phyloP scores from a whole-genome alignment of 1,140 invertebrate species.

The Nymphalis io region DNA sequence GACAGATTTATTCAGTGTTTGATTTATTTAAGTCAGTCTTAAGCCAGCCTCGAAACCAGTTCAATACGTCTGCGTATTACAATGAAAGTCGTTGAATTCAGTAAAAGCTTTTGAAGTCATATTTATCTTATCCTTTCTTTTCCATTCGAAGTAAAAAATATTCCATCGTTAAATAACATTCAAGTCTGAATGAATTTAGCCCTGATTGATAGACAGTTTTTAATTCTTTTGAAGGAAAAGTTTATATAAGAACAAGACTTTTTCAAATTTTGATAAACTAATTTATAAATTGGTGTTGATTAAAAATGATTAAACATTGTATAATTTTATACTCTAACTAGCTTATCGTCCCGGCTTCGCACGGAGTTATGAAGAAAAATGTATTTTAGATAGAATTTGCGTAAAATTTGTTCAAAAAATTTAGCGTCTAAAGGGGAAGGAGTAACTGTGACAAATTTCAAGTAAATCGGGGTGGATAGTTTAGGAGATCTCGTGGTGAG shows the following conservation, averaged over 20 bases:
- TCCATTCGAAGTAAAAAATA: conserved; percentile 45
- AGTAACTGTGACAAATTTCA: no score
- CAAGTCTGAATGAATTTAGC: conserved; percentile 43
- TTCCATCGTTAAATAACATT: conserved; percentile 45
- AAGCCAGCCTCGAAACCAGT: conserved; percentile 6
- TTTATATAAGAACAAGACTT: not conserved
- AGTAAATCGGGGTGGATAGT: no score
- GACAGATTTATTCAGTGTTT: conserved; percentile 3
- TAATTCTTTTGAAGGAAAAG: not conserved
- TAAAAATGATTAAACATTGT: no score
- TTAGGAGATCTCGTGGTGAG: no score
- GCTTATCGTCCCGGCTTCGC: no score
- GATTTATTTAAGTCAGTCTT: conserved; percentile 16
- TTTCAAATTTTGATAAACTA: no score
- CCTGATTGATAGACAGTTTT: conserved; percentile 38
- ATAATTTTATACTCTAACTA: no score
- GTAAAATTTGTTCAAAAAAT: no score
- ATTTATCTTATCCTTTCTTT: conserved; percentile 50
- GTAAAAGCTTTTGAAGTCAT: conserved; percentile 45
- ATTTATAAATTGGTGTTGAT: no score
- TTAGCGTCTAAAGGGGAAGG: no score
- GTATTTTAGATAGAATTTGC: no score
- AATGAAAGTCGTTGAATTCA: conserved; percentile 23
- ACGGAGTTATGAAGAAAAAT: no score
- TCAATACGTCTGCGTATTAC: conserved; percentile 18